A percentile compares a stretch with the other conserved stretches of the same genome.
These are phyloP conservation scores for Lophura swinhoii DNA, from an alignment of 2,797 vertebrate species.

Conservation along the genomic window DNA sequence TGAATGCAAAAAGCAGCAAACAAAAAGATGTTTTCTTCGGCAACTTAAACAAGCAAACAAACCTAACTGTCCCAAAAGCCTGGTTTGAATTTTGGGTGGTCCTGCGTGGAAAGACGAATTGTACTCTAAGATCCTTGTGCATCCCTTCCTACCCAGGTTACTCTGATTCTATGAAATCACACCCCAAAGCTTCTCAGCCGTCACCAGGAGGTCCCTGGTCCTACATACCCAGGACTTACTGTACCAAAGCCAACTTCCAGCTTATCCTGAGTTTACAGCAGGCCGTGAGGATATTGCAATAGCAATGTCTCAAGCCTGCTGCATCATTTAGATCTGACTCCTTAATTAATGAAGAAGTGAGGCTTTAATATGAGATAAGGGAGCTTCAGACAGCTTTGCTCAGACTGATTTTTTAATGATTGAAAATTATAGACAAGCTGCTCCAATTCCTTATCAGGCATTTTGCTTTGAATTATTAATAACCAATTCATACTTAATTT, in stretches of 20 bases:
- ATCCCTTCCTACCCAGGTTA: background rate
- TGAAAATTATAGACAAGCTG: constrained; percentile 49
- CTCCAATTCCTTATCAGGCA: constrained; percentile 35
- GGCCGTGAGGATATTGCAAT: background rate
- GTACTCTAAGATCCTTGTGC: background rate
- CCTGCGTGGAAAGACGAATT: background rate
- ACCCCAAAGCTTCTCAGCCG: background rate
- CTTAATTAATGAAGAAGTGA: constrained; percentile 37
- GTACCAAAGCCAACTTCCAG: background rate
- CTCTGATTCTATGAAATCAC: background rate
- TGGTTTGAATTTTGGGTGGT: background rate
- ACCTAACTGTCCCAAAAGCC: background rate
- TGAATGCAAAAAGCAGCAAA: background rate
- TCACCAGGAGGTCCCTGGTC: background rate
- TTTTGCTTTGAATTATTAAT: constrained; percentile 65
- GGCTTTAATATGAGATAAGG: constrained; percentile 46
- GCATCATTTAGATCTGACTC: constrained; percentile 1
- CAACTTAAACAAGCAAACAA: background rate
- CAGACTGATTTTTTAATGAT: constrained; percentile 40
- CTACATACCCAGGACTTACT: background rate
- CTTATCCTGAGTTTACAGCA: background rate
- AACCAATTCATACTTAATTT: constrained; percentile 51
- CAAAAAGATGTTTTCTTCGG: background rate
- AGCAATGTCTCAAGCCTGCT: background rate
- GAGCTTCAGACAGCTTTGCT: background rate